These are phyloP conservation scores for Eucriotettix oculatus DNA, from an alignment of 2,888 invertebrate species.

Conservation along the genomic window DNA sequence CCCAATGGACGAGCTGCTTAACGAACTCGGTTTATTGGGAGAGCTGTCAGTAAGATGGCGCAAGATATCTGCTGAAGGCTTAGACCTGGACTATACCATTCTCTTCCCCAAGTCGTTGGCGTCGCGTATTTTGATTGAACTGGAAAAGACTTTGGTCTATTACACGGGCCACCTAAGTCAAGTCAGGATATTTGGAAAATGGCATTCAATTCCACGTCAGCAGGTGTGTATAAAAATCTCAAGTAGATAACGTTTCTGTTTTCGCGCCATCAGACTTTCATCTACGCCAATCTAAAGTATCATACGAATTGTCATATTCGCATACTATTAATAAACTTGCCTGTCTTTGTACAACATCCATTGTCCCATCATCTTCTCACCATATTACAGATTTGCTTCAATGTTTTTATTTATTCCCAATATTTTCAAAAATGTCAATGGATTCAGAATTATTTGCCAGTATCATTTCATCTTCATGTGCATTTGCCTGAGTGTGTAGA, in stretches of 20 bases:
- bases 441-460: too few species aligned
- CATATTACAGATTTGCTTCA: too few species aligned
- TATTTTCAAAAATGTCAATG: too few species aligned
- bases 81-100: conserved; percentile 39
- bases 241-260: neutral
- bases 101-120: conserved; percentile 30
- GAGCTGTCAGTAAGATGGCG: conserved; percentile 15
- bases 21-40: too few species aligned
- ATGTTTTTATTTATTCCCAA: too few species aligned
- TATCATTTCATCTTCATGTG: too few species aligned
- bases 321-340: too few species aligned
- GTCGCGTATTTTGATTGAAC: conserved; percentile 29
- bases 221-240: conserved; percentile 26
- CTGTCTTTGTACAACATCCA: too few species aligned
- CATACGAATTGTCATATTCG: too few species aligned
- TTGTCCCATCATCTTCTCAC: too few species aligned
- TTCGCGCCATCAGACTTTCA: neutral
- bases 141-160: conserved; percentile 40
- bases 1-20: too few species aligned
- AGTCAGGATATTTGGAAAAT: conserved; percentile 49
- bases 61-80: conserved; percentile 31
- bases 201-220: conserved; percentile 46
- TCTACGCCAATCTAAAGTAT: neutral
- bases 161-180: conserved; percentile 43
- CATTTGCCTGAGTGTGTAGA: too few species aligned